A percentile compares a stretch with the other conserved stretches of the same genome.
Evolutionary conservation across 1,140 invertebrate species (phyloP).

Genomic region (Hycleus cichorii): DNA sequence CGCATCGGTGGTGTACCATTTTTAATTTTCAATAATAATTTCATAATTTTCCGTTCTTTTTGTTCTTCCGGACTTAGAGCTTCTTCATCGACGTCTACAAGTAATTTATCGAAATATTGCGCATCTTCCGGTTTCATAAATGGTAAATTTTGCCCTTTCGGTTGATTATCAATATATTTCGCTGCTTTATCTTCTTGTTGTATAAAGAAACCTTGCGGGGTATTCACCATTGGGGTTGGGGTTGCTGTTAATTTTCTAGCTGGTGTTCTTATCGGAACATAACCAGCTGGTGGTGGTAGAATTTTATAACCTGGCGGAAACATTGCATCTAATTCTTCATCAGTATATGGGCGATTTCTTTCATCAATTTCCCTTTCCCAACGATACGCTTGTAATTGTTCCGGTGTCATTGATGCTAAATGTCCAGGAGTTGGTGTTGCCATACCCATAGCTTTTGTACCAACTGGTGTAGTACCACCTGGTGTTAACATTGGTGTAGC

Average conservation of each 20-base stretch:
- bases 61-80: conserved; percentile 90
- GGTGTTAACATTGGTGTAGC: conserved; percentile 63
- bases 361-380: conserved; percentile 99
- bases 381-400: conserved; percentile 96
- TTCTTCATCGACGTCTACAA: conserved; percentile 98
- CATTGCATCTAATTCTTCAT: conserved; percentile 95
- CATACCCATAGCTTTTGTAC: conserved; percentile 95
- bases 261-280: conserved; percentile 95
- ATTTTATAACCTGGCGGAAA: conserved; percentile 98
- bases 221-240: conserved; percentile 84
- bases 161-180: conserved; percentile 93
- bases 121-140: conserved; percentile 99
- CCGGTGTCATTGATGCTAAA: conserved; percentile 95
- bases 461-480: conserved; percentile 83
- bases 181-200: conserved; percentile 79
- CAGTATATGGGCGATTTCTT: conserved; percentile 88
- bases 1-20: conserved; percentile 99
- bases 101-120: conserved; percentile 98
- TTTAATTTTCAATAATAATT: conserved; percentile 95
- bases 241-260: conserved; percentile 95
- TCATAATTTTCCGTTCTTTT: conserved; percentile 99
- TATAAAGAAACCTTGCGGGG: conserved; percentile 91
- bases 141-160: conserved; percentile 86
- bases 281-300: conserved; percentile 88
- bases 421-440: conserved; percentile 95